phyloP scores from a whole-genome alignment of 35 echinoderm and acorn worm genomes.

The Anneissia japonica region DNA sequence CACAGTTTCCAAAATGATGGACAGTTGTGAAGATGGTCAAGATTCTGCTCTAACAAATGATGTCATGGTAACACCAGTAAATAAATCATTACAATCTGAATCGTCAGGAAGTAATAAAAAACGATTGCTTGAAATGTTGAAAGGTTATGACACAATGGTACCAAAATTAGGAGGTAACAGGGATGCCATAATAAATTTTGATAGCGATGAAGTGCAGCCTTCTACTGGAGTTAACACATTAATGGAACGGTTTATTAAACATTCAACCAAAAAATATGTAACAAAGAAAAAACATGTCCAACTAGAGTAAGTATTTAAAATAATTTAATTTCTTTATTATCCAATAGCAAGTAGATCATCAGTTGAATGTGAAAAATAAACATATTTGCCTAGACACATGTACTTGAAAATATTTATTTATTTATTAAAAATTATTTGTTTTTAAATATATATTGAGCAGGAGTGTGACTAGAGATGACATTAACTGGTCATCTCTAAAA shows the following conservation, averaged over 20 bases:
- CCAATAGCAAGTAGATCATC: neutral
- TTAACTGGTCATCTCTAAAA: too few species aligned
- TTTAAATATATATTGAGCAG: too few species aligned
- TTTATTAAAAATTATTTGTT: too few species aligned
- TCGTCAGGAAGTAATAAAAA: neutral
- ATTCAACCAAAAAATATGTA: conserved; percentile 42
- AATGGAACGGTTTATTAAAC: conserved; percentile 79
- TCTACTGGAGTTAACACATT: conserved; percentile 52
- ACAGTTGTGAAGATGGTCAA: neutral
- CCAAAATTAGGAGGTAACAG: conserved; percentile 58
- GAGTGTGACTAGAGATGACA: too few species aligned
- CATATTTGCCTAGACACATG: neutral
- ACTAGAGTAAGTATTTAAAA: conserved; percentile 56
- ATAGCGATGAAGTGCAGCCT: conserved; percentile 24
- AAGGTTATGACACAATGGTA: neutral
- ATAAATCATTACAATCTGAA: neutral
- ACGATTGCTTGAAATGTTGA: neutral
- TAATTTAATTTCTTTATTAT: neutral
- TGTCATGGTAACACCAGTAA: neutral
- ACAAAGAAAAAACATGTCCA: conserved; percentile 61
- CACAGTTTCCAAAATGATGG: neutral
- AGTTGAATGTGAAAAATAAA: neutral
- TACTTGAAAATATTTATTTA: too few species aligned
- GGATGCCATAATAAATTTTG: conserved; percentile 53
- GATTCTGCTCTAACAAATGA: neutral